Conservation (phyloP, 2,113 vertebrate genomes). For the Hyperoodon ampullatus region DNA sequence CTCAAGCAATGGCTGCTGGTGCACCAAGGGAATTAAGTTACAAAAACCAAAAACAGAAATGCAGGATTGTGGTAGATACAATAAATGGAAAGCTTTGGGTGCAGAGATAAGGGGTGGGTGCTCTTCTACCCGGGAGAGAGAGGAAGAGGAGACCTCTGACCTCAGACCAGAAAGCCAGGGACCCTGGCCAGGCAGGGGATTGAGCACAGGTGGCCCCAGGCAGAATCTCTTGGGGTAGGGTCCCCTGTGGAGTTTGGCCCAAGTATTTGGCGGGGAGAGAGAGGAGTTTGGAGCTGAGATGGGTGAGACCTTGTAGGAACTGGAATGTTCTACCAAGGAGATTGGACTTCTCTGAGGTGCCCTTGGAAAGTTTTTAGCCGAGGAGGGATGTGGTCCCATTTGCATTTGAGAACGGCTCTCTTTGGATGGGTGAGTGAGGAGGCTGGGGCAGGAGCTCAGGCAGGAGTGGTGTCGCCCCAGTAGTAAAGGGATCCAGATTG, state of each 20-base stretch:
- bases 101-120: background rate
- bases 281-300: background rate
- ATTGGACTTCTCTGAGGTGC: background rate
- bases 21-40: background rate
- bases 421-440: background rate
- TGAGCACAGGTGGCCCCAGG: background rate
- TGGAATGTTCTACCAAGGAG: background rate
- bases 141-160: background rate
- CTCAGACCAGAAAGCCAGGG: background rate
- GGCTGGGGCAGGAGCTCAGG: background rate
- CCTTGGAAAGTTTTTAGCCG: background rate
- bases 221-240: background rate
- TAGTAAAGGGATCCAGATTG: background rate
- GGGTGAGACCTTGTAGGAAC: background rate
- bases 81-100: background rate
- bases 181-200: background rate
- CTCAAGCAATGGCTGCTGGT: background rate
- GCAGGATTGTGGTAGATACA: background rate
- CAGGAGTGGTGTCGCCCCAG: background rate
- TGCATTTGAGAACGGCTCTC: background rate
- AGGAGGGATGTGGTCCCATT: background rate
- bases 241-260: background rate
- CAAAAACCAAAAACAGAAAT: background rate
- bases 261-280: background rate
- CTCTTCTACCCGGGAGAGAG: background rate